Evolutionary conservation across 1,140 invertebrate species (phyloP).

Genomic region (Tribolium madens): DNA sequence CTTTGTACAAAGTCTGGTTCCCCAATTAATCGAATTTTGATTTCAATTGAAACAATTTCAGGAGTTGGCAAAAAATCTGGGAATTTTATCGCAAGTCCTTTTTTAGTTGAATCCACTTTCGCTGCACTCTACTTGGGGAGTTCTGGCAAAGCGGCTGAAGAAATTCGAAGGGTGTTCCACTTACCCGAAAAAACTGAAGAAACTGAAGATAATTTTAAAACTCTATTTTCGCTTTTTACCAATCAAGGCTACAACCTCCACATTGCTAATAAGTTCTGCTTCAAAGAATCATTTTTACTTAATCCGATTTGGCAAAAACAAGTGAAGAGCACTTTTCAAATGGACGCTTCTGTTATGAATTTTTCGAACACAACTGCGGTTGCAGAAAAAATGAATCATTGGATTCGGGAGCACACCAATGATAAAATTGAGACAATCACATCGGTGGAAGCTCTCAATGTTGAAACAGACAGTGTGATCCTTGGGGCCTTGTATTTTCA

Average conservation of each 20-base stretch:
- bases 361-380: slow-evolving; percentile 60
- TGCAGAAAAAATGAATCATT: slow-evolving; percentile 74
- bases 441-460: slow-evolving; percentile 63
- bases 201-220: background rate
- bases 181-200: slow-evolving; percentile 44
- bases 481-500: slow-evolving; percentile 88
- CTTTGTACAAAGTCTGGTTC: background rate
- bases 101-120: slow-evolving; percentile 65
- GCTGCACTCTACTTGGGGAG: slow-evolving; percentile 67
- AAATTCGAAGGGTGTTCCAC: slow-evolving; percentile 64
- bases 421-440: slow-evolving; percentile 79
- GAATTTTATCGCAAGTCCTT: slow-evolving; percentile 65
- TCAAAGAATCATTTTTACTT: slow-evolving; percentile 65
- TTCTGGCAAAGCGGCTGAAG: slow-evolving; percentile 67
- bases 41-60: slow-evolving; percentile 28
- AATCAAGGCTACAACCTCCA: background rate
- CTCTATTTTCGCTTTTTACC: background rate
- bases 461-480: slow-evolving; percentile 76
- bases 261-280: slow-evolving; percentile 62
- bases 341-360: slow-evolving; percentile 67
- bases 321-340: slow-evolving; percentile 40
- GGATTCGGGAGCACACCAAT: slow-evolving; percentile 79
- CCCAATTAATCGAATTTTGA: background rate
- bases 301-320: slow-evolving; percentile 20
- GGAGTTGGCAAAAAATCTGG: slow-evolving; percentile 46